Conservation (phyloP, 2,888 invertebrate species). For the Yponomeuta cagnagella region DNA sequence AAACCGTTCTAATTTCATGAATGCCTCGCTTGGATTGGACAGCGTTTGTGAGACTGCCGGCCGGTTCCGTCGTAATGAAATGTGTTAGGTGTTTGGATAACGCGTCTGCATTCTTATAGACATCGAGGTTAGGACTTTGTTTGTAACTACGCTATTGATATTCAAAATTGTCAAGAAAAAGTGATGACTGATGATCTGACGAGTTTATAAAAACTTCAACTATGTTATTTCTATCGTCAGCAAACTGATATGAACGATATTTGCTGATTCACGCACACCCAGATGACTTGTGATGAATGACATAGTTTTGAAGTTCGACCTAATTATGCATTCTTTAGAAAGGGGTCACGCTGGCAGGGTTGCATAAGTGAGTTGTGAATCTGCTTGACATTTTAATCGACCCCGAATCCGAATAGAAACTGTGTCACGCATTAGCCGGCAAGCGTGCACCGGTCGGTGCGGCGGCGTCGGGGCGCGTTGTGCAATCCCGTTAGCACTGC, state of each 20-base stretch:
- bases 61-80: background rate
- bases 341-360: slow-evolving; percentile 49
- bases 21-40: background rate
- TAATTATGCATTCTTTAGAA: slow-evolving; percentile 12
- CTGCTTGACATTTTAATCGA: slow-evolving; percentile 75
- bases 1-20: background rate
- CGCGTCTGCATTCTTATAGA: too few species aligned
- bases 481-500: slow-evolving; percentile 70
- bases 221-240: background rate
- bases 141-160: too few species aligned
- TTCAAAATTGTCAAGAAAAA: too few species aligned
- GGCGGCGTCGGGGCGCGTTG: slow-evolving; percentile 51
- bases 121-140: too few species aligned
- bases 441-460: slow-evolving; percentile 44
- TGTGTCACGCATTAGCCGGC: slow-evolving; percentile 69
- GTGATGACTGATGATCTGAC: too few species aligned
- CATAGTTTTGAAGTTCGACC: background rate
- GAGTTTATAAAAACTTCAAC: background rate
- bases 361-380: slow-evolving; percentile 73
- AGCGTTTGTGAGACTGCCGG: background rate
- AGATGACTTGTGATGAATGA: background rate
- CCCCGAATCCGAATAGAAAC: slow-evolving; percentile 76
- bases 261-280: background rate
- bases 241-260: background rate
- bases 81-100: background rate